Base-by-base conservation (phyloP, 2,888 invertebrate genomes). In the Netelia melanura region DNA sequence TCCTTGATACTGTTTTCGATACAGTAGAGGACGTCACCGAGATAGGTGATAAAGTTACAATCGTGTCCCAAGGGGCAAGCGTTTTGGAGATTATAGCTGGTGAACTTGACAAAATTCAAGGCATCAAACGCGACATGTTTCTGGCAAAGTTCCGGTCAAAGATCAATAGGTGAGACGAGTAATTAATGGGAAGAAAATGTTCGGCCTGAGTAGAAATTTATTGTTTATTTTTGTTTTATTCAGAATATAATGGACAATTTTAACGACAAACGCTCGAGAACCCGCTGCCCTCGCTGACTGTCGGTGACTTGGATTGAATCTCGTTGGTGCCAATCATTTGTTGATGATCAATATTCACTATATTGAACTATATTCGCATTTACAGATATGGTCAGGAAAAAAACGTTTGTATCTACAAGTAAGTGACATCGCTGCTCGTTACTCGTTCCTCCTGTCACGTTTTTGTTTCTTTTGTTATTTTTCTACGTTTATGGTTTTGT, bases 31-130 rank as follows among this genome's bases (percentile, higher is more conserved):
- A 95, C 11, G 94, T 92, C 58, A 43, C 93, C 23, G 82, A 88
- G 0, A 91, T 89, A 90, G 94, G 94, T 0, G 97, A 98, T 86
- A 98, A 98, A 92, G 96, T 96, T 0, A 96, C 98, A 8, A 95
- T 99, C 6, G 98, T 99, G 0, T 99, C 98, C 0, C 99, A 99
- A 30, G 99, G 99, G 99, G 97, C 98, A 0, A 95, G 96, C 0
- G 96, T 98, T 90, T 94, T 99, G 8, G 94, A 96, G 0, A 95
- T 99, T 58, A 94, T 99, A 9, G 96, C 96, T 54, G 90, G 92
- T 0, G 96, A 97, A 92, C 94, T 99, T 68, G 92, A 94, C 17
- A 92, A 94, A 0, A 94, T 97, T 6, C 90, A 93, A 30, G 96
- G 95, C 89, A 95, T 96, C 0, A 95, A 96, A 1, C 91, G 87